Evolutionary conservation across 2,888 invertebrate genomes (phyloP), one percentile per base, ranked within the genome.

Genomic region (Zeuzera pyrina): DNA sequence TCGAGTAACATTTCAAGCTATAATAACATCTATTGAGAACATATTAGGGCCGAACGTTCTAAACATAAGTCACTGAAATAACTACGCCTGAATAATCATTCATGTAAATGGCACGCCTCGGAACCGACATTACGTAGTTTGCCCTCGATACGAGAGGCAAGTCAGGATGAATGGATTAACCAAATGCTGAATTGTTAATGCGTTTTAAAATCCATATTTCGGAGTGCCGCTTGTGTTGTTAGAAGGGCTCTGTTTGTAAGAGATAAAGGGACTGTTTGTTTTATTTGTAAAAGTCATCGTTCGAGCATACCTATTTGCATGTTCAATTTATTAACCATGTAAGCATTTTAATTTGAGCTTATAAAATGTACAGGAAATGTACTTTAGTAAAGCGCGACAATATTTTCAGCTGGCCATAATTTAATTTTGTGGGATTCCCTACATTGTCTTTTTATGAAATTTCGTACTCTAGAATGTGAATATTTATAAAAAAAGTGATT

Each of bases 101-200:
- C 68, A 74, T 76, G 72, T 71, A 76, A 74, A 76, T 73, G 64
- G 60, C 58, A 64, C 67, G 64, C 66, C 62, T 64, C 57, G 49
- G 61, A 64, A 64, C 61, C 59, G 53, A 63, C 64, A 62, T 69
- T 65, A 61, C 60, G 62, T 66, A 72, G 73, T 69, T 72, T 67
- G 61, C 59, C 57, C 60, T 55, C 60, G 52, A 69, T 67, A 51
- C 49, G 50, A 54, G 54, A 57, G 47, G 53, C 48, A 57, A 62
- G 57, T 58, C 57, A 52, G 64, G 54, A 64, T 62, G 62, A 65
- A 69, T 63, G 62, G 62, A 69, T 72, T 68, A 64, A 55, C 51
- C 45, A 42, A 57, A 63, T 52, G 45, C 48, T 54, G 60, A 52
- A 60, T 55, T 52, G 59, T 48, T 62, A 58, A 67, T 66, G 38